These are phyloP conservation scores for Callimorpha dominula DNA, from an alignment of 2,888 invertebrate species.

Conservation along the genomic window DNA sequence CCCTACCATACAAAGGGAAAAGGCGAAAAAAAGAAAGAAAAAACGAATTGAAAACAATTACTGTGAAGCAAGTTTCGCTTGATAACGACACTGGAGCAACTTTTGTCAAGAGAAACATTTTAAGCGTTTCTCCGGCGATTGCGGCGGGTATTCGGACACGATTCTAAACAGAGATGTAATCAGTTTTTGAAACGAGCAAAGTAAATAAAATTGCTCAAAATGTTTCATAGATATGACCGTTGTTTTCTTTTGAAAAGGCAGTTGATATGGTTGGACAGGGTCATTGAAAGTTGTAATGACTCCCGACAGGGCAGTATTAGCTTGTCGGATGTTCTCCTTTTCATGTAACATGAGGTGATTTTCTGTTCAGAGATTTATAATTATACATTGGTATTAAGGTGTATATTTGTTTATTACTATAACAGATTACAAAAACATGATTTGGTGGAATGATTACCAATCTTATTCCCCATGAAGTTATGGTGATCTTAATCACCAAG, in stretches of 20 bases:
- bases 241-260: constrained; percentile 18
- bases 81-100: constrained; percentile 69
- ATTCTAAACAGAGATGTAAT: constrained; percentile 44
- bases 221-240: constrained; percentile 14
- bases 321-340: not conserved
- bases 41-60: constrained; percentile 79
- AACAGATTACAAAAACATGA: too few species aligned
- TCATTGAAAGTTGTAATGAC: constrained; percentile 10
- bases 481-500: too few species aligned
- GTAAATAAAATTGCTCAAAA: constrained; percentile 45
- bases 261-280: constrained; percentile 12
- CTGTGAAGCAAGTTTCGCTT: constrained; percentile 67
- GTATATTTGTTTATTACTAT: too few species aligned
- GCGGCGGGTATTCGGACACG: constrained; percentile 42
- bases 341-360: not conserved
- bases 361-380: not conserved
- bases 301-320: not conserved
- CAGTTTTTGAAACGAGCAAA: constrained; percentile 35
- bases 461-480: too few species aligned
- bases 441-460: too few species aligned
- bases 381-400: too few species aligned
- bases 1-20: constrained; percentile 56
- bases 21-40: constrained; percentile 44
- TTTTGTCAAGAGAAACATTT: constrained; percentile 65
- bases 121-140: constrained; percentile 54